Base-by-base conservation (phyloP, 2,797 vertebrate species). In the Crypturellus tataupa region DNA sequence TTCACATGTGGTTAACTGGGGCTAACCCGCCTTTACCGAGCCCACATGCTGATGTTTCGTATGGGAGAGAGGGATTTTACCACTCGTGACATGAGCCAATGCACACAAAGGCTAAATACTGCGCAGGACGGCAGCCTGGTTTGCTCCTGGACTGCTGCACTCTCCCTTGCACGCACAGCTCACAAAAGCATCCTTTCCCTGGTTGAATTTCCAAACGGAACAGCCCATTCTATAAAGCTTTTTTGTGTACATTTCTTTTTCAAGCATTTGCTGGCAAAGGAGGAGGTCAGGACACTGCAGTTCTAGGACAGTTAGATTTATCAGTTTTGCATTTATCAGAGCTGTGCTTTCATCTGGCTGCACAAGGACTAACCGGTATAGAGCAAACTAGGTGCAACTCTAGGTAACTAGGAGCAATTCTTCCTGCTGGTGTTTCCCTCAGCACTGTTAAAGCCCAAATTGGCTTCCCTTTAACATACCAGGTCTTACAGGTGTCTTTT, bases 1-100 rank as follows among this genome's bases (percentile, higher is more conserved):
- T 53, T 29, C 18, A 18, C 8, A 5, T 1, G 21, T 0, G 8
- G 13, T 10, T 69, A 44, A 71, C 3, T 1, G 12, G 1, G 4
- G 49, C 9, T 15, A 24, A 44, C 3, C 44, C 47, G 4, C 33
- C 49, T 19, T 42, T 8, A 0, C 3, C 0, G 10, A 18, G 24
- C 2, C 1, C n/a, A 14, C 68, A 5, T 1, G 21, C 33, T 12
- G 58, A 3, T 9, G 31, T 35, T 7, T 8, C 5, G 12, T 29
- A 19, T 19, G 31, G 18, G 29, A 9, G 10, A 31, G 23, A 46
- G 14, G 44, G 21, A 23, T 35, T 35, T 33, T 7, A n/a, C 23
- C 12, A 31, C 29, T 15, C 11, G 53, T 15, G 2, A 31, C 3
- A 8, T 27, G 4, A 8, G 60, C 39, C 29, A 7, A 37, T 2